These are phyloP conservation scores for Phataginus tetradactyla DNA, from an alignment of 2,797 vertebrate species.

Conservation along the genomic window DNA sequence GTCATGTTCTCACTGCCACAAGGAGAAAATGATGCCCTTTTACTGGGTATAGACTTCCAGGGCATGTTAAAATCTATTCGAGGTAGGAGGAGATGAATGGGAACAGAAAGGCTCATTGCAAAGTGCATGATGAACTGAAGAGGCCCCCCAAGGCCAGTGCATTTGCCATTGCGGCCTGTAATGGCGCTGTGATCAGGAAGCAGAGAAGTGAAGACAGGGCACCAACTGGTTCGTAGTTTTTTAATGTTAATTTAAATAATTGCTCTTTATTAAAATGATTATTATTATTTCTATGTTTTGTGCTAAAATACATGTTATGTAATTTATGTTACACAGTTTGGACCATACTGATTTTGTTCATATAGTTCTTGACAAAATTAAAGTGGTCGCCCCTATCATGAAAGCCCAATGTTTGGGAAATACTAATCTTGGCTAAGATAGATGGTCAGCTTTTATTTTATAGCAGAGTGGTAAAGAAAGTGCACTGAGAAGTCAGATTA, in stretches of 20 bases:
- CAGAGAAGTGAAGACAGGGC: not conserved
- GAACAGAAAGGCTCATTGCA: conserved; percentile 37
- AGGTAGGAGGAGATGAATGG: conserved; percentile 43
- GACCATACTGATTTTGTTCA: not conserved
- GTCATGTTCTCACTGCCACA: conserved; percentile 11
- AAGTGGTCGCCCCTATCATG: not conserved
- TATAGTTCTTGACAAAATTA: not conserved
- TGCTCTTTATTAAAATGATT: not conserved
- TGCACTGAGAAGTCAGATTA: not conserved
- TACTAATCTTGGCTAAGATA: not conserved
- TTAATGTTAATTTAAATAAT: not conserved
- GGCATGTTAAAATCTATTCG: conserved; percentile 10
- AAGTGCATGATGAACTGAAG: not conserved
- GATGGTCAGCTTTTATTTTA: not conserved
- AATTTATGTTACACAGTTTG: not conserved
- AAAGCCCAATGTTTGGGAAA: not conserved
- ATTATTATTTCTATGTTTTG: not conserved
- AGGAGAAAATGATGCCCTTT: conserved; percentile 34
- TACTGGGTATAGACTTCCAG: not conserved
- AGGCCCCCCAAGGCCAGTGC: not conserved
- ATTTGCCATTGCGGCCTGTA: not conserved
- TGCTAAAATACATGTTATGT: not conserved
- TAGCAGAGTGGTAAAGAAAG: not conserved
- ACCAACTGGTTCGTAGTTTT: not conserved
- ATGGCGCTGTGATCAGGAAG: not conserved